Percentiles rank a stretch among this genome's conserved stretches.
Conservation (phyloP, 2,888 invertebrate species). For the Drosophila cognata region DNA sequence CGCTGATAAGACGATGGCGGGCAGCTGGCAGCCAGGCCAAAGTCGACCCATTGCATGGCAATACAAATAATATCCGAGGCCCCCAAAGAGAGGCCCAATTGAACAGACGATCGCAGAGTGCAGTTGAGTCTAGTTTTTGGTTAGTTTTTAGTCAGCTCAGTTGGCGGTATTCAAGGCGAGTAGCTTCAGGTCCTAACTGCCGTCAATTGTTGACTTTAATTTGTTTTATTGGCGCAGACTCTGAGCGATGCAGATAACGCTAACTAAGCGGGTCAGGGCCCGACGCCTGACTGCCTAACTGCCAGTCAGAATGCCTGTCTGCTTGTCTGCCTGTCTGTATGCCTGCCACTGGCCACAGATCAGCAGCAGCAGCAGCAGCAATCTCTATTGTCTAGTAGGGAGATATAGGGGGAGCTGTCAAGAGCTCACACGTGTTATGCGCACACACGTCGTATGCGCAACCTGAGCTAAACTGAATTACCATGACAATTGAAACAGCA, state of each 20-base stretch:
- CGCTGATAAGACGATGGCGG: conserved; percentile 43
- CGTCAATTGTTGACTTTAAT: conserved; percentile 77
- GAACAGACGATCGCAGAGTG: conserved; percentile 30
- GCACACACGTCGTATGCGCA: conserved; percentile 77
- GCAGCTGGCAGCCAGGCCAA: conserved; percentile 18
- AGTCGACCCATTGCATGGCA: conserved; percentile 30
- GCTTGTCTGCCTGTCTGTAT: neutral
- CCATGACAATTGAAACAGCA: conserved; percentile 73
- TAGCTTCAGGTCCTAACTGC: conserved; percentile 80
- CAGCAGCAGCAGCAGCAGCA: conserved; percentile 15
- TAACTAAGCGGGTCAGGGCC: conserved; percentile 79
- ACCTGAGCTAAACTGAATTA: conserved; percentile 68
- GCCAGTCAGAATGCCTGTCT: conserved; percentile 7
- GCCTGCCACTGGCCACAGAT: conserved; percentile 22
- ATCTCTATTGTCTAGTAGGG: conserved; percentile 46
- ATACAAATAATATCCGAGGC: conserved; percentile 15
- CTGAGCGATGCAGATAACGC: conserved; percentile 68
- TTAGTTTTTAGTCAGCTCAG: conserved; percentile 1
- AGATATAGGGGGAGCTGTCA: conserved; percentile 14
- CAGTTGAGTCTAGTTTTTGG: conserved; percentile 4
- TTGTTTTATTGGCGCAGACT: conserved; percentile 74
- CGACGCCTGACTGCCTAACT: conserved; percentile 15
- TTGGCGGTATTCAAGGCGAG: conserved; percentile 68
- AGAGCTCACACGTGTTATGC: conserved; percentile 59
- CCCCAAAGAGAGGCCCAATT: conserved; percentile 17